Evolutionary conservation across 2,113 vertebrate species (phyloP).

Genomic region (Coptodon bakossiorum): DNA sequence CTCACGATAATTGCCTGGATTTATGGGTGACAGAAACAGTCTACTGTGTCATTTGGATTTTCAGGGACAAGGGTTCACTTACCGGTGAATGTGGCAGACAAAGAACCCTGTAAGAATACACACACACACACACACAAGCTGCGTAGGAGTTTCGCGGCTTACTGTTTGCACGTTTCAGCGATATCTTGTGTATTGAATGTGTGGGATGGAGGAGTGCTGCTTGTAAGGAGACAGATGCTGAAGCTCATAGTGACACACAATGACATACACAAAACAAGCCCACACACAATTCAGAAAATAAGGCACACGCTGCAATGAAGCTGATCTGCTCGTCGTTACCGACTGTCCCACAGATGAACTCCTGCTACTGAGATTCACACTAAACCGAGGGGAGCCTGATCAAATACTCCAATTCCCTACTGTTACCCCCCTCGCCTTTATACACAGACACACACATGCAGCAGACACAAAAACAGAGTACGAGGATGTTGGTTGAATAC

Average conservation of each 20-base stretch:
- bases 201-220: conserved; percentile 30
- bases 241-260: not conserved
- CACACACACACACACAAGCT: not conserved
- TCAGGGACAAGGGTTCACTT: conserved; percentile 54
- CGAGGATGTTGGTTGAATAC: conserved; percentile 37
- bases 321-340: conserved; percentile 11
- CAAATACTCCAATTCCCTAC: conserved; percentile 59
- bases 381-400: conserved; percentile 48
- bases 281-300: conserved; percentile 12
- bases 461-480: conserved; percentile 8
- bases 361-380: conserved; percentile 51
- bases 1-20: conserved; percentile 46
- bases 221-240: conserved; percentile 27
- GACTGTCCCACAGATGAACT: conserved; percentile 61
- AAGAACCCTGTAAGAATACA: not conserved
- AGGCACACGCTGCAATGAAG: conserved; percentile 27
- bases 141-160: conserved; percentile 17
- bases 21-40: conserved; percentile 49
- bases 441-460: conserved; percentile 24
- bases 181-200: conserved; percentile 19
- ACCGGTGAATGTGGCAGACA: conserved; percentile 49
- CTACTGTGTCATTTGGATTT: conserved; percentile 58
- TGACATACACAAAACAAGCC: not conserved
- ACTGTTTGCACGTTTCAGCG: conserved; percentile 10
- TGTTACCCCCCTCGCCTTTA: not conserved